These are phyloP conservation scores for Psettodes erumei DNA, from an alignment of 2,113 vertebrate genomes.

Conservation along the genomic window DNA sequence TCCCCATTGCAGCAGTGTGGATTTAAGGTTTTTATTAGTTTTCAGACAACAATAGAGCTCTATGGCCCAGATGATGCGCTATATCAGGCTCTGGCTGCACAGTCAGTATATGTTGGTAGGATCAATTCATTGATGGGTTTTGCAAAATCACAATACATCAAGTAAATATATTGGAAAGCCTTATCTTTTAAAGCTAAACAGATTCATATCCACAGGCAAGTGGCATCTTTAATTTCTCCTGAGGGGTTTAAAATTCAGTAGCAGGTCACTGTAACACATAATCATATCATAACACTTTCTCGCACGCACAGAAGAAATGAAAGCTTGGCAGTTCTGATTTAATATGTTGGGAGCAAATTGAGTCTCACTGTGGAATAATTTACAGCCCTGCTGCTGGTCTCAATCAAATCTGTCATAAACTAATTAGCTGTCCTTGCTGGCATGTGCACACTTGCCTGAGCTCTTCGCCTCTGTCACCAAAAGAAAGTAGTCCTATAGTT, in stretches of 20 bases:
- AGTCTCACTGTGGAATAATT: conserved; percentile 67
- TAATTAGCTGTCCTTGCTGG: conserved; percentile 34
- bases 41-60: too few relatives aligned
- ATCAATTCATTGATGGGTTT: not conserved
- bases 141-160: too few relatives aligned
- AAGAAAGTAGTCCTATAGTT: not conserved
- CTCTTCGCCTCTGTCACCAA: conserved; percentile 1
- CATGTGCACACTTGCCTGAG: conserved; percentile 7
- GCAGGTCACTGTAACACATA: conserved; percentile 59
- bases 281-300: conserved; percentile 70
- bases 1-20: too few relatives aligned
- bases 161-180: too few relatives aligned
- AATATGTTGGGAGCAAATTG: conserved; percentile 76
- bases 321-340: conserved; percentile 68
- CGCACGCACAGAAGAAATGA: conserved; percentile 46
- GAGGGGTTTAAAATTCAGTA: conserved; percentile 50
- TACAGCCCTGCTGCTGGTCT: conserved; percentile 61
- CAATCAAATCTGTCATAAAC: conserved; percentile 62
- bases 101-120: not conserved
- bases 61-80: not conserved
- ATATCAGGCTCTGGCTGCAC: not conserved
- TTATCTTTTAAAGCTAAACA: conserved; percentile 11
- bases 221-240: conserved; percentile 55
- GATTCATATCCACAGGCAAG: not conserved
- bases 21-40: too few relatives aligned